Conservation (phyloP, 2,113 vertebrate species). For the Anoura caudifer region DNA sequence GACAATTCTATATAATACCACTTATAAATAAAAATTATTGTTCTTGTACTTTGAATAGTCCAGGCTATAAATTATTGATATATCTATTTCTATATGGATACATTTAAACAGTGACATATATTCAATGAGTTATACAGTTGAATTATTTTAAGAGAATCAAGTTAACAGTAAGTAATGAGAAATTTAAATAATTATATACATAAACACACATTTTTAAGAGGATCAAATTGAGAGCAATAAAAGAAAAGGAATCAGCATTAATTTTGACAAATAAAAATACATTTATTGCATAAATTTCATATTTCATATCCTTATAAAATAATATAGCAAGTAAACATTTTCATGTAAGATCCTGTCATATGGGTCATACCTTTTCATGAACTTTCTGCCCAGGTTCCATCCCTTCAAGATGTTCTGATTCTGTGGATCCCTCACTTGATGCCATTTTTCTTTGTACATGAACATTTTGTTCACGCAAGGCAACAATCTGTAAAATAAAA, state of each 20-base stretch:
- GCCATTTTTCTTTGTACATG: constrained; percentile 98
- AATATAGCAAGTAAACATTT: background rate
- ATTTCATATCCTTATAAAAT: background rate
- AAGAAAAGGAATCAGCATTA: background rate
- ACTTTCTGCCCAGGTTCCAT: constrained; percentile 91
- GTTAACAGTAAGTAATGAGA: background rate
- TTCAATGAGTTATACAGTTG: background rate
- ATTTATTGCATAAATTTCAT: background rate
- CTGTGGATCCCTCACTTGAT: constrained; percentile 88
- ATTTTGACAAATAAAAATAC: background rate
- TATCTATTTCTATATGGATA: background rate
- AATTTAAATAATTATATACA: background rate
- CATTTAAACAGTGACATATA: background rate
- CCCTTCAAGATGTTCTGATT: constrained; percentile 91
- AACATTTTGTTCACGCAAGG: constrained; percentile 97
- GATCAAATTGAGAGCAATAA: background rate
- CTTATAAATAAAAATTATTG: background rate
- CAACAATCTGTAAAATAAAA: constrained; percentile 90
- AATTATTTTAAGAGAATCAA: background rate
- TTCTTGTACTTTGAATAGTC: background rate
- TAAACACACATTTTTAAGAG: background rate
- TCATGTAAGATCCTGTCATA: background rate
- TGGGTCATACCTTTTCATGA: constrained; percentile 90
- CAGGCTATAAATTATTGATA: background rate
- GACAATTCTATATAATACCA: background rate